Evolutionary conservation across 2,113 vertebrate genomes (phyloP), one percentile per base, ranked within the genome.

Genomic region (Sus scrofa): DNA sequence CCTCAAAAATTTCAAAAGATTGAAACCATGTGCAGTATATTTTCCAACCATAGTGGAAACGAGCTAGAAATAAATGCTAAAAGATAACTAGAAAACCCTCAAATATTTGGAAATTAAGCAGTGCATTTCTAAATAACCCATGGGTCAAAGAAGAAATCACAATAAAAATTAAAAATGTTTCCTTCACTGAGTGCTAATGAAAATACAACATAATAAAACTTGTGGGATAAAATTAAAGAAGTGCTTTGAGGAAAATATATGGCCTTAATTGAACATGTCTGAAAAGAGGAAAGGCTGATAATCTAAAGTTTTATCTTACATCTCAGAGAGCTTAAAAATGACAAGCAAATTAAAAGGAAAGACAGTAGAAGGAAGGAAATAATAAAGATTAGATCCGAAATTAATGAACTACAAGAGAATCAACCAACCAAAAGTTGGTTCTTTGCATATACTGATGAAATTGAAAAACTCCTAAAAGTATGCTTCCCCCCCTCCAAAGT

Each of bases 21-120:
- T 88, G n/a, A 74, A 82, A 37, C 62, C 12, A 0, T 70, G 50
- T 39, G 8, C 26, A n/a, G 22, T 37, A 22, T 34, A 78, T 89
- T 86, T 30, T 92, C 18, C 22, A 65, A 30, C 1, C 6, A n/a
- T 3, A 24, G 7, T 86, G 13, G 67, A 89, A 68, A 50, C 67
- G 86, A 95, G 34, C 68, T 89, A 60, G 54, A 94, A 44, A 39
- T 58, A 89, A 95, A 39, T 58, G 5, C 63, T 83, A 62, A 85
- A 86, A 52, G 8, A 37, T 83, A 68, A 62, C 15, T 54, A 63
- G 50, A 83, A 82, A 89, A 56, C 4, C 1, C 26, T 95, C 18
- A 81, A 67, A 71, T 75, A 13, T 87, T 86, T 85, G 56, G 74
- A 85, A 87, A 75, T 60, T 30, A 91, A 70, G 2, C 14, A 86